Base-by-base conservation (phyloP, 1,140 invertebrate genomes). In the Cyclina sinensis region DNA sequence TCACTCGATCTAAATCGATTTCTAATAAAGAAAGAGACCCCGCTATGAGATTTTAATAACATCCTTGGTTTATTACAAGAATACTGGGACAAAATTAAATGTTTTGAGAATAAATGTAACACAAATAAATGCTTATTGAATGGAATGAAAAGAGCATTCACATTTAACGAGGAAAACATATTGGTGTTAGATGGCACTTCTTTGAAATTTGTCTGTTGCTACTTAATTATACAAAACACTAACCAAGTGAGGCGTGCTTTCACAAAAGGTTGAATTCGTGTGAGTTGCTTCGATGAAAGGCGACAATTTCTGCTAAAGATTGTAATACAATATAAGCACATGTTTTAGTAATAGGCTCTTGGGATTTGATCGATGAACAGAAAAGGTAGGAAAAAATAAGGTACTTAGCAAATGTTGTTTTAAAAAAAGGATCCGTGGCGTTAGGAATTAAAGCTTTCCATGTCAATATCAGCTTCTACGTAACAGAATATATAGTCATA, bases 41-140 rank as follows among this genome's bases (percentile, higher is more conserved):
- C 32, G 48, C 68, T 76, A 86, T n/a, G 83, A 76, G 48, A 86
- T 59, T 74, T 86, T 86, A 86, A 86, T 86, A 76, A 76, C 73
- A 57, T 86, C 37, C 46, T 76, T 32, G 83, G 46, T 43, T 35
- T 74, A 59, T 86, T 86, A 70, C 43, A 76, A 51, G 30, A 48
- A 48, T 18, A 46, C 14, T 35, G 62, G 5, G 62, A 73, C 82
- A 48, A 39, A 85, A 74, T 54, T 74, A 43, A 86, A 86, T 59
- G 83, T 57, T 74, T 86, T 86, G 24, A 59, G 39, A 86, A 54
- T 51, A 73, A 32, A 46, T 57, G 32, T 59, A 76, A 54, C 83
- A 76, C 70, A 57, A 76, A 86, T 48, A 86, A 74, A 57, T 68
- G 48, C 68, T 74, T 30, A 74, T 76, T 76, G 68, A 86, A 76